Percentiles rank a stretch among this genome's conserved stretches.
phyloP scores from a whole-genome alignment of 2,888 invertebrate genomes.

The Tinea trinotella region DNA sequence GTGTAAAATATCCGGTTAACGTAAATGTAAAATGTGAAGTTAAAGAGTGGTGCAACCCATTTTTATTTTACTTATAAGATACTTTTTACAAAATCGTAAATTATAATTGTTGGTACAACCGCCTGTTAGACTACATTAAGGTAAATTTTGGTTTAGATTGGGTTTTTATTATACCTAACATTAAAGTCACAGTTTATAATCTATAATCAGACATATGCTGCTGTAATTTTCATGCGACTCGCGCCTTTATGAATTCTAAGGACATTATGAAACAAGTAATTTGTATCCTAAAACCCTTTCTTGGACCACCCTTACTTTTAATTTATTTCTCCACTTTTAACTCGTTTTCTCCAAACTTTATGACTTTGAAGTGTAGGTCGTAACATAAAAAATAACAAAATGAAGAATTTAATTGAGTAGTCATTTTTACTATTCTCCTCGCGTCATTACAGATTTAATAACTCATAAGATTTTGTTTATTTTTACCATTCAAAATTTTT shows the following conservation, averaged over 20 bases:
- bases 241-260: background rate
- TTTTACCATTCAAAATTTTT: conserved; percentile 9
- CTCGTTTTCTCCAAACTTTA: background rate
- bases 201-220: too few species aligned
- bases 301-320: conserved; percentile 7
- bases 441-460: background rate
- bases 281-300: background rate
- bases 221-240: background rate
- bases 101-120: too few species aligned
- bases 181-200: too few species aligned
- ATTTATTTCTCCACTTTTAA: background rate
- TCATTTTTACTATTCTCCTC: background rate
- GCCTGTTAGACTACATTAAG: too few species aligned
- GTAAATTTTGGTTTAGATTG: too few species aligned
- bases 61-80: too few species aligned
- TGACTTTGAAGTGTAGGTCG: background rate
- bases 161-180: too few species aligned
- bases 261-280: background rate
- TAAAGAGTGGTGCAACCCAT: too few species aligned
- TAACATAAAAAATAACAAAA: background rate
- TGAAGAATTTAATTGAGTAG: background rate
- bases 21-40: too few species aligned
- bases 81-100: too few species aligned
- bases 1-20: too few species aligned
- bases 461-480: conserved; percentile 6